Evolutionary conservation across 2,113 vertebrate species (phyloP).

Genomic region (Manacus vitellinus): DNA sequence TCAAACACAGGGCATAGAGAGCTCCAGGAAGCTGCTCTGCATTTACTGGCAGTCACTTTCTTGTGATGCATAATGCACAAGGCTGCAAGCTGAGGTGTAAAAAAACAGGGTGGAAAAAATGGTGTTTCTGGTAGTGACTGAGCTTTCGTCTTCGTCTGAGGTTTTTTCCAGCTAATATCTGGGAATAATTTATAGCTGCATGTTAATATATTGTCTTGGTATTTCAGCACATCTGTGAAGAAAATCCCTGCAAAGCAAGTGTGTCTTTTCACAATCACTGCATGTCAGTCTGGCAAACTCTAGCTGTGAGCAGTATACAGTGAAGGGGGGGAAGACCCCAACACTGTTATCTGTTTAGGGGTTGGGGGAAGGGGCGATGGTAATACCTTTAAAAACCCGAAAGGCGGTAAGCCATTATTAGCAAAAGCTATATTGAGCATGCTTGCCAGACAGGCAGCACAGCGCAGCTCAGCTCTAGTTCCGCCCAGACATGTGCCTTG

Average conservation of each 20-base stretch:
- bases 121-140: neutral
- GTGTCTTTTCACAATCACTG: conserved; percentile 36
- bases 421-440: conserved; percentile 88
- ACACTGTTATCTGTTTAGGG: neutral
- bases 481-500: conserved; percentile 86
- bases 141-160: neutral
- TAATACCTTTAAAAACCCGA: conserved; percentile 74
- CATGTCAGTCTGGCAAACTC: conserved; percentile 40
- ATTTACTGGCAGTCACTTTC: conserved; percentile 31
- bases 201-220: conserved; percentile 7
- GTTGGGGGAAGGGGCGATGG: conserved; percentile 39
- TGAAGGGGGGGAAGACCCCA: neutral
- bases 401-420: conserved; percentile 87
- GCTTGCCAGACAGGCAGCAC: conserved; percentile 87
- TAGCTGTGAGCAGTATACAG: conserved; percentile 34
- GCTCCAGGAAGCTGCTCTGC: conserved; percentile 15
- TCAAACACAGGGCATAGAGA: neutral
- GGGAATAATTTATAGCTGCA: conserved; percentile 25
- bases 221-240: conserved; percentile 23
- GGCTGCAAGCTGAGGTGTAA: conserved; percentile 45
- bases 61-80: conserved; percentile 30
- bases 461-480: conserved; percentile 76
- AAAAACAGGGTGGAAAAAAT: neutral
- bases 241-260: conserved; percentile 37
- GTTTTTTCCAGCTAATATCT: conserved; percentile 35